A percentile compares a stretch with the other conserved stretches of the same genome.
Conservation (phyloP, 2,888 invertebrate species). For the Drosophila pullipes region DNA sequence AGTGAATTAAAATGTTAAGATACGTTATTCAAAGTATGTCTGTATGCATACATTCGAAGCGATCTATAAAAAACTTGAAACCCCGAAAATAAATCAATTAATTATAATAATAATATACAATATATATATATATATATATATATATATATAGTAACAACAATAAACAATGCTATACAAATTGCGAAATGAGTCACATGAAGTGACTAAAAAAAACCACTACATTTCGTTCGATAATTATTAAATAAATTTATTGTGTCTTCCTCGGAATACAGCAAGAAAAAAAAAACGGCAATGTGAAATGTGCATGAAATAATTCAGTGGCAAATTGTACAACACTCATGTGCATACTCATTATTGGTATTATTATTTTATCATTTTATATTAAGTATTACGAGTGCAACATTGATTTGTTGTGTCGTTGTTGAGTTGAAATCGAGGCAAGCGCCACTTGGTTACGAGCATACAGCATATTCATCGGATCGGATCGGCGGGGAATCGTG, state of each 20-base stretch:
- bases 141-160: neutral
- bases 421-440: slow-evolving; percentile 4
- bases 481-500: slow-evolving; percentile 40
- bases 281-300: slow-evolving; percentile 28
- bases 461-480: slow-evolving; percentile 37
- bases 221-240: slow-evolving; percentile 34
- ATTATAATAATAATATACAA: slow-evolving; percentile 15
- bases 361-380: slow-evolving; percentile 6
- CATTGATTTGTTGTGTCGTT: slow-evolving; percentile 24
- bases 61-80: slow-evolving; percentile 14
- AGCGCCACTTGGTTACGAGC: slow-evolving; percentile 18
- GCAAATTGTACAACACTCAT: slow-evolving; percentile 43
- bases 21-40: neutral
- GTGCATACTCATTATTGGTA: slow-evolving; percentile 1
- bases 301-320: slow-evolving; percentile 32
- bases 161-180: slow-evolving; percentile 40
- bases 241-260: slow-evolving; percentile 38
- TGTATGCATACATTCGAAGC: neutral
- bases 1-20: neutral
- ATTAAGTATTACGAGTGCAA: slow-evolving; percentile 13
- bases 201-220: slow-evolving; percentile 27
- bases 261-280: slow-evolving; percentile 19
- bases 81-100: slow-evolving; percentile 11
- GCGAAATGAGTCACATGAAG: slow-evolving; percentile 41
- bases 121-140: neutral